Base-by-base conservation (phyloP, 2,797 vertebrate species). In the Emydoidea blandingii region DNA sequence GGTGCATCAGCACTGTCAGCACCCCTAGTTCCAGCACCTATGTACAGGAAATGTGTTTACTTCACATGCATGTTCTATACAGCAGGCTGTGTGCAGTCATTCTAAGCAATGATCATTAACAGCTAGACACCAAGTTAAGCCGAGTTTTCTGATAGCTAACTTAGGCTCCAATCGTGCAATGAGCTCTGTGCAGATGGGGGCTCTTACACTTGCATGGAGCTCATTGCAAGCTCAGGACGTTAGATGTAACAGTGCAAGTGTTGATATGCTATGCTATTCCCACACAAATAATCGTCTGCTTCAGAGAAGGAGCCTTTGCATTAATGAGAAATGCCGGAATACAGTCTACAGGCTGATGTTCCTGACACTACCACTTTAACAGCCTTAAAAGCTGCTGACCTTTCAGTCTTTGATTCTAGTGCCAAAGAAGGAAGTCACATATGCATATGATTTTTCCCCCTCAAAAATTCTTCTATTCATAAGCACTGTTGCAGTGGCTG, bases 361-460 rank as follows among this genome's bases (percentile, higher is more conserved):
- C 16, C 56, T 8, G 1, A 10, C 14, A 49, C 10, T 49, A 78
- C 5, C 47, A 68, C 10, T 1, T 41, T 52, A 88, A 47, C 2
- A 44, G n/a, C 62, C 74, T 89, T 89, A 65, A 12, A 49, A 65
- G 76, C 81, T 83, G n/a, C 1, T 1, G 15, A n/a, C 86, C 59
- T 47, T 15, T 87, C 27, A 16, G 82, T 80, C 78, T 72, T n/a
- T 15, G 0, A 65, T 92, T 93, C 65, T 93, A 54, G 49, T 89
- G 41, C 50, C 25, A 29, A 83, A 79, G 0, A 0, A 65, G 15
- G 65, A 29, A 68, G 29, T 82, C 0, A 0, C 41, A 44, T n/a
- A 15, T 85, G 47, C 25, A 88, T 85, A 27, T 56, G 65, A 84
- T 95, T 96, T 95, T 37, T 37, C 11, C n/a, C 82, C 53, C 7